Base-by-base conservation (phyloP, 2,113 vertebrate species). In the Microtus pennsylvanicus region DNA sequence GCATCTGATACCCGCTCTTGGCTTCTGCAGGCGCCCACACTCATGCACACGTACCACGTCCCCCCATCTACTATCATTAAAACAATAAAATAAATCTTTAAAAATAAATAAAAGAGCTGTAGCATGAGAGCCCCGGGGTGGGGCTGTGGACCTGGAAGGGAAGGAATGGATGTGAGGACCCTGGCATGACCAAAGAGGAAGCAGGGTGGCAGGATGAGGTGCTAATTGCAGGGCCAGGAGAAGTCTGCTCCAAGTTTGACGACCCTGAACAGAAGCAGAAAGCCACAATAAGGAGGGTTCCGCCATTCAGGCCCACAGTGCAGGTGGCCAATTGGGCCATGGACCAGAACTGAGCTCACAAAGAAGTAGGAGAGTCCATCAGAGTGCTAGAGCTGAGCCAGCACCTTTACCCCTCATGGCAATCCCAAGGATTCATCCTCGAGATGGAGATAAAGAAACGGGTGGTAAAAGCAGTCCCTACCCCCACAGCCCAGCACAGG, bases 271-370 rank as follows among this genome's bases (percentile, higher is more conserved):
- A 24, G 50, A 91, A 70, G 19, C 7, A 26, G 58, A 17, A 33
- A 1, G 14, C 38, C 9, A 5, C 61, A n/a, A 9, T 1, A 58
- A 50, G 1, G 30, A 55, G 8, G 5, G 63, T 42, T 17, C 33
- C 33, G 26, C 69, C 63, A 28, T 22, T 55, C 55, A 2, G 61
- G 30, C 81, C 45, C 35, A 19, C 13, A 35, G 35, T 13, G 4
- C 0, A 0, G 16, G 13, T 12, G 30, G 11, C 35, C 38, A 38
- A 14, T 35, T 33, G 52, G 21, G 52, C 26, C 89, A 3, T 0
- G 61, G 58, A 11, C 28, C 75, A 58, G 47, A 65, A 28, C 2
- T 28, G 52, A 82, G 19, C 33, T 80, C 16, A 1, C 19, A 16
- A 9, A 1, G 45, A 50, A 63, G 61, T 13, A 52, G 38, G 17